Evolutionary conservation across 2,113 vertebrate genomes (phyloP).

Genomic region (Anhinga rufa): DNA sequence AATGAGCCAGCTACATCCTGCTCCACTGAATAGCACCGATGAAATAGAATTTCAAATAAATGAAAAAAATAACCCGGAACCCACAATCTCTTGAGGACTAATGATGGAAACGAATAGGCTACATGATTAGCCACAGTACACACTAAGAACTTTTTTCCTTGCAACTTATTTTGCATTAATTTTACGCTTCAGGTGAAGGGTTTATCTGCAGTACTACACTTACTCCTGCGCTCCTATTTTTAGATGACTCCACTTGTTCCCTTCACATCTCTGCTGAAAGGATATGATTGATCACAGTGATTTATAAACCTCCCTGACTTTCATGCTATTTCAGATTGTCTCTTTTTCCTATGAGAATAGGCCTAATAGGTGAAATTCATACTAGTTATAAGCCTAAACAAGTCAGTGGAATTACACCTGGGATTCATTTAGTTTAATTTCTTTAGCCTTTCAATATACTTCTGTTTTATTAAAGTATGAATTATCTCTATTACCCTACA

Average conservation of each 20-base stretch:
- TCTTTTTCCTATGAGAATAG: background rate
- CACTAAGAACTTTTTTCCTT: background rate
- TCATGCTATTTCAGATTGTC: background rate
- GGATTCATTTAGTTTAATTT: slow-evolving; percentile 22
- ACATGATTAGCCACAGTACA: background rate
- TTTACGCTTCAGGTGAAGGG: background rate
- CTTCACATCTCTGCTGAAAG: background rate
- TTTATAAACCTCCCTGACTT: background rate
- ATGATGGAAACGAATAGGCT: background rate
- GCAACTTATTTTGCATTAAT: background rate
- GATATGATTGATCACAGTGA: background rate
- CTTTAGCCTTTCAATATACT: slow-evolving; percentile 6
- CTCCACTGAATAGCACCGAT: background rate
- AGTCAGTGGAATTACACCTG: background rate
- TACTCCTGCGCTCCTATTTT: background rate
- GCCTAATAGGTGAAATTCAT: background rate
- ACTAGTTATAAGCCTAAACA: slow-evolving; percentile 5
- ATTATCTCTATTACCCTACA: background rate
- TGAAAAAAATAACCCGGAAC: background rate
- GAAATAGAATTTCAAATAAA: background rate
- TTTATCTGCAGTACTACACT: background rate
- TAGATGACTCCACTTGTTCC: background rate
- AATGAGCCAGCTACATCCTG: background rate
- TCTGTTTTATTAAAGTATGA: slow-evolving; percentile 25
- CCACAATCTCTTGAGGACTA: background rate